Conservation (phyloP, 2,797 vertebrate genomes). For the Sciurus vulgaris region DNA sequence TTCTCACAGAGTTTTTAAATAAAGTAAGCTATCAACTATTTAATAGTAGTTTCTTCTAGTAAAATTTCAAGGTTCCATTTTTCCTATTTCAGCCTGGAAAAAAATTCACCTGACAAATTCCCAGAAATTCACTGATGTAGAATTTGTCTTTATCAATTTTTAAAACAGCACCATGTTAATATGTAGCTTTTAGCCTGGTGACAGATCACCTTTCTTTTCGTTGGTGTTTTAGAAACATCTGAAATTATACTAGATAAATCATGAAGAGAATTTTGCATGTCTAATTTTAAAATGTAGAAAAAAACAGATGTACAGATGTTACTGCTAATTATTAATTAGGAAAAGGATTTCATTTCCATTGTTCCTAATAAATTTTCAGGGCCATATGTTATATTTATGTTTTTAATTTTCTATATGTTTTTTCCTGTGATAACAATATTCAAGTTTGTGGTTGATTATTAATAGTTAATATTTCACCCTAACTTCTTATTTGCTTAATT, state of each 20-base stretch:
- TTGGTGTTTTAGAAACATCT: neutral
- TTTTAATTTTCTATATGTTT: neutral
- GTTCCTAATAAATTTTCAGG: neutral
- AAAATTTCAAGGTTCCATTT: neutral
- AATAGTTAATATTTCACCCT: neutral
- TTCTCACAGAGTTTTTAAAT: neutral
- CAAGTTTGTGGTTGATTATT: neutral
- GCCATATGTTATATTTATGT: neutral
- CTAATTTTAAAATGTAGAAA: neutral
- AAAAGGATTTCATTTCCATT: neutral
- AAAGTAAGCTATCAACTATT: neutral
- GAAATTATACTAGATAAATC: neutral
- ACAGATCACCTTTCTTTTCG: neutral
- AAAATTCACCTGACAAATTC: neutral
- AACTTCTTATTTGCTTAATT: neutral
- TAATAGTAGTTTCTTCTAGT: neutral
- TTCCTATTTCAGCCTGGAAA: neutral
- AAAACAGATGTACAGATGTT: neutral
- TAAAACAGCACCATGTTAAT: neutral
- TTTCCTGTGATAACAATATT: neutral
- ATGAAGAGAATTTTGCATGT: neutral
- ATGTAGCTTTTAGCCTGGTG: neutral
- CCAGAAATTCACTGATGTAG: neutral
- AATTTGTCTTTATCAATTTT: neutral
- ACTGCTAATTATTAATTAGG: neutral